A percentile compares a stretch with the other conserved stretches of the same genome.
phyloP scores from a whole-genome alignment of 2,113 vertebrate genomes.

The Arizona elegans region DNA sequence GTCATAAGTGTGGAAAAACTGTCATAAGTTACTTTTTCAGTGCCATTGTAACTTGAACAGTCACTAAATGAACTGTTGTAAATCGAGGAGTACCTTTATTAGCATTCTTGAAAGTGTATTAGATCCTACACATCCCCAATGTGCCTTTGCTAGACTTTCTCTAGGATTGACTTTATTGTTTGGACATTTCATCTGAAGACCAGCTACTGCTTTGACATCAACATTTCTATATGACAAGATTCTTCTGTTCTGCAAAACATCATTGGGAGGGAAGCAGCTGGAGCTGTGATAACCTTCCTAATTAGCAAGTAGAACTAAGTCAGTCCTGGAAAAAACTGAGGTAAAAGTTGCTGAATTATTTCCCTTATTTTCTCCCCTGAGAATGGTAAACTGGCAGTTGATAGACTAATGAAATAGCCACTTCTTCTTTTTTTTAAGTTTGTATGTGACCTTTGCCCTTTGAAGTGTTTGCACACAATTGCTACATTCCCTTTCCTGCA shows the following conservation, averaged over 20 bases:
- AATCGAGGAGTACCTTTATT: background rate
- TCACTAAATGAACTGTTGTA: too few species aligned
- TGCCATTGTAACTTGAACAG: too few species aligned
- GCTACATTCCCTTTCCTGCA: background rate
- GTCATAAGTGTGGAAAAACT: background rate
- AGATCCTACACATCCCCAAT: background rate
- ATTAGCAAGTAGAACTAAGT: background rate
- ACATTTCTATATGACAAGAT: background rate
- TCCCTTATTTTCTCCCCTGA: background rate
- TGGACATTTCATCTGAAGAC: background rate
- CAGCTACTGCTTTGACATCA: background rate
- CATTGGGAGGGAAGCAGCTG: background rate
- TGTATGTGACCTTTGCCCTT: background rate
- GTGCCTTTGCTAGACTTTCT: background rate
- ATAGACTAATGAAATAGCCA: background rate
- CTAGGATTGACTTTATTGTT: background rate
- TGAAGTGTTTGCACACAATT: background rate
- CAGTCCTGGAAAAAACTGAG: background rate
- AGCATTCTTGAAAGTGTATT: background rate
- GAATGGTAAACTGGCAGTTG: background rate
- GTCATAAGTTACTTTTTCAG: background rate
- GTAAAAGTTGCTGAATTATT: background rate
- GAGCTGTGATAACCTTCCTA: background rate
- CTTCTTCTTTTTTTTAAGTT: background rate
- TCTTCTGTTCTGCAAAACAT: background rate